Evolutionary conservation across 2,888 invertebrate genomes (phyloP).

Genomic region (Pomacea canaliculata): DNA sequence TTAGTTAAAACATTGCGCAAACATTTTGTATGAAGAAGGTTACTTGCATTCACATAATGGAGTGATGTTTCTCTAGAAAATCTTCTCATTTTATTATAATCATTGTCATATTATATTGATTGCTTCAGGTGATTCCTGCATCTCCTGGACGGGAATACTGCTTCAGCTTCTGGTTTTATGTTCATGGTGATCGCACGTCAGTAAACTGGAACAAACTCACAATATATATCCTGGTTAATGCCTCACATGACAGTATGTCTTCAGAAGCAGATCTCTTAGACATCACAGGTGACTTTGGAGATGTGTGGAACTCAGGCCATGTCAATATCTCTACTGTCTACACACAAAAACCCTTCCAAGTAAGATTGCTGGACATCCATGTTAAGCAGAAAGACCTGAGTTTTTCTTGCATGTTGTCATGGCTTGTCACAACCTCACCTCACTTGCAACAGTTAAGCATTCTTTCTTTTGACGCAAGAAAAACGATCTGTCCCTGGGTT

Average conservation of each 20-base stretch:
- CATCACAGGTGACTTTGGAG: slow-evolving; percentile 44
- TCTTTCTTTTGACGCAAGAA: no score
- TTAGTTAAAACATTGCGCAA: no score
- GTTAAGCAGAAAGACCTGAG: no score
- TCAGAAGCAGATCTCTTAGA: slow-evolving; percentile 52
- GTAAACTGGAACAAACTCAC: slow-evolving; percentile 32
- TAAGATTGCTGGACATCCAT: no score
- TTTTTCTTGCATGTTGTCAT: no score
- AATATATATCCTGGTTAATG: slow-evolving; percentile 46
- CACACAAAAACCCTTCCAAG: slow-evolving; percentile 53
- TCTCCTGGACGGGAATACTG: slow-evolving; percentile 47
- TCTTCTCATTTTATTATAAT: no score
- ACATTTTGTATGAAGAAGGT: no score
- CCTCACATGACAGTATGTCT: slow-evolving; percentile 37
- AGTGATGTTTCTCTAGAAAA: no score
- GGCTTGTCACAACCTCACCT: no score
- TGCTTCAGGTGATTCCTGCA: slow-evolving; percentile 35
- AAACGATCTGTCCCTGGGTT: no score
- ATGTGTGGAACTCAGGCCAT: slow-evolving; percentile 56
- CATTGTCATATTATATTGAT: background rate
- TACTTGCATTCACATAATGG: no score
- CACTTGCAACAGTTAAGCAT: no score
- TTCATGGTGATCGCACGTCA: slow-evolving; percentile 57
- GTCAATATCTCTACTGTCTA: slow-evolving; percentile 49
- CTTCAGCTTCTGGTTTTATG: slow-evolving; percentile 64